Base-by-base conservation (phyloP, 2,888 invertebrate species). In the Electrophaes corylata region DNA sequence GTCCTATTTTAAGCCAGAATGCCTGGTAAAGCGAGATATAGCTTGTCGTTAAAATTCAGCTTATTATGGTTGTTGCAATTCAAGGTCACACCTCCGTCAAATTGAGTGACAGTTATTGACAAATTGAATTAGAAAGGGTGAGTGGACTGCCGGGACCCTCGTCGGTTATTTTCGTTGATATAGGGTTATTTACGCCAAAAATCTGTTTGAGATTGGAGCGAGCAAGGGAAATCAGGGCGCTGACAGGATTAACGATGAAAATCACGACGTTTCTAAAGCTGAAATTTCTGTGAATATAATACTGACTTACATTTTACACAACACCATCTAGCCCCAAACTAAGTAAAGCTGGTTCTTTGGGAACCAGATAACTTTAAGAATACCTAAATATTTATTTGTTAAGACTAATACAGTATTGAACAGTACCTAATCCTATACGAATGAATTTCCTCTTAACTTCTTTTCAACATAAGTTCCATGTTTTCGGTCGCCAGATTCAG, bases 121-220 rank as follows among this genome's bases (percentile, higher is more conserved):
- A 67, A 65, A 65, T 67, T 64, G 64, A 64, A 61, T 67, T 62
- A 65, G 58, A 40, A 55, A 53, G 64, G 60, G 57, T 55, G 65
- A 53, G 49, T 58, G 53, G 55, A 51, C 11, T 51, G 40, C 39
- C 23, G 48, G 40, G 45, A 60, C 65, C 62, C 62, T 61, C 50
- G 59, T 65, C 59, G 47, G 57, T 57, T 66, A 57, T 65, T 58
- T 63, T 63, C 33, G 48, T 55, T 59, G 61, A 58, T 58, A 54
- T 55, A 66, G 60, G 53, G 56, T 62, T 59, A 46, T 61, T 58
- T 55, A 57, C 16, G 50, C 41, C 48, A 50, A 59, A 58, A 57
- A 56, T 56, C 31, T 45, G 26, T 19, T 23, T 51, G 41, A 12
- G 41, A 39, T 11, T 23, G 14, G 39, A 33, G 10, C 4, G 19